Base-by-base conservation (phyloP, 2,797 vertebrate species). In the Sarcophilus harrisii region DNA sequence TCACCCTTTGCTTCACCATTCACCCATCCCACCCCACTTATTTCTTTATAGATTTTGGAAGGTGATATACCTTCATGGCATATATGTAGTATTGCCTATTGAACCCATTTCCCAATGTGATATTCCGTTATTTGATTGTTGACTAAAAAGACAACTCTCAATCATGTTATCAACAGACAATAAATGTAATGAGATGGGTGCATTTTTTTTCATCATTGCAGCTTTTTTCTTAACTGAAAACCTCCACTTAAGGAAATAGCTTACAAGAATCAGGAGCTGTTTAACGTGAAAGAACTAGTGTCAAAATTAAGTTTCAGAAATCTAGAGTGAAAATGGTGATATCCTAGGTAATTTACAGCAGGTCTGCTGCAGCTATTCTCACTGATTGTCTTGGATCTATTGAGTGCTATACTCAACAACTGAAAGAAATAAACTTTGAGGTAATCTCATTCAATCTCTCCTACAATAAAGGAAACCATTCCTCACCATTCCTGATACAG, bases 351-450 rank as follows among this genome's bases (percentile, higher is more conserved):
- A 93, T 5, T 13, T 81, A 55, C 57, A 38, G 45, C 13, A 0
- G 57, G 3, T 90, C 3, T 54, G 62, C 32, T 73, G 4, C 93
- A n/a, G 93, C 14, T 91, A 5, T 28, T 55, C 29, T 94, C 29
- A 13, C 0, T 92, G 9, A 95, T 21, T 10, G 18, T 60, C 32
- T 5, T 28, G 94, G 87, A 96, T 92, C 30, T 57, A 89, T 30
- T 93, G 91, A n/a, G n/a, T n/a, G n/a, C n/a, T n/a, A n/a, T 59
- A 93, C 95, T 93, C 81, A 92, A 52, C 57, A 55, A 91, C 92
- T 93, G n/a, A 91, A n/a, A 91, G 30, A 27, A 2, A 66, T 66
- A n/a, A 52, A 21, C 90, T 95, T 1, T 52, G 55, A 94, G 58
- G 24, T 28, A 24, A 62, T 94, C 87, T 21, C 57, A 55, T 45